Base-by-base conservation (phyloP, 1,140 invertebrate genomes). In the Pogonomyrmex californicus region DNA sequence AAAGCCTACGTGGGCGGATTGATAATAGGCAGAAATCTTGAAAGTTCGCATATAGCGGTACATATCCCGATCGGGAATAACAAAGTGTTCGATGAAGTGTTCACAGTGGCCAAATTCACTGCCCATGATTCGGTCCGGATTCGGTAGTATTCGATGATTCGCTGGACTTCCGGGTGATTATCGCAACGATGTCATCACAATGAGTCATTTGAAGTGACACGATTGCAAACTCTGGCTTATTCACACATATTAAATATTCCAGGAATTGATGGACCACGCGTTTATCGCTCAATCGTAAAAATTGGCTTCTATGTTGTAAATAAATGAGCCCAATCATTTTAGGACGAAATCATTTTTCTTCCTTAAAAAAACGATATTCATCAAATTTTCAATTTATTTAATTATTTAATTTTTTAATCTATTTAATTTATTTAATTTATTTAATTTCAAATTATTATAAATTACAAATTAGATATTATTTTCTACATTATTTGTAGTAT, bases 41-140 rank as follows among this genome's bases (percentile, higher is more conserved):
- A 86, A 86, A 87, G 79, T 62, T 85, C 62, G 36, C 54, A 17
- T 14, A 3, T 87, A 90, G 68, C 76, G 86, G 76, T 90, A 86
- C 56, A 44, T 10, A 2, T 47, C 30, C 33, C 33, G 56, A 90
- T 76, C 23, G 73, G 10, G 47, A 81, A 23, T 33, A 71, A 77
- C 49, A 17, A 79, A 47, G 85, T 62, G 47, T 62, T 38, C 88
- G 30, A 23, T 10, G 30, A 70, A 51, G 49, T 65, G 60, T 58
- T 14, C 36, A 56, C 36, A 23, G 36, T 38, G 47, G 41, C 54
- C 51, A 63, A 68, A 85, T 87, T 23, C 47, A 23, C 63, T 68
- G 30, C 58, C 58, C 51, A 86, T 56, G 70, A 62, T 23, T 58
- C 44, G 30, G 10, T 73, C 23, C 17, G 23, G 14, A 6, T 23